These are phyloP conservation scores for Malurus leucopterus DNA, from an alignment of 2,797 vertebrate species.

Conservation along the genomic window DNA sequence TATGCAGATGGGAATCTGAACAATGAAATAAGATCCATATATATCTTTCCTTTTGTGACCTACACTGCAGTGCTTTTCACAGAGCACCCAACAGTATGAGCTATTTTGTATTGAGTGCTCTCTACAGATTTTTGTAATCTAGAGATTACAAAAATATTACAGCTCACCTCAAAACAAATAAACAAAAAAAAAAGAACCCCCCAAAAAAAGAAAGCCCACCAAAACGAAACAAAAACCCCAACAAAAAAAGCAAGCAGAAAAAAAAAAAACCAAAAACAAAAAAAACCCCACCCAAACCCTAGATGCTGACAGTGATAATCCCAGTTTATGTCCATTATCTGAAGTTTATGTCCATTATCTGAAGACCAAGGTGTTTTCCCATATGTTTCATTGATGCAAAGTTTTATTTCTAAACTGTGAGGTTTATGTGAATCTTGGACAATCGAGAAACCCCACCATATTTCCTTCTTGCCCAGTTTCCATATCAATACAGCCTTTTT, in stretches of 20 bases:
- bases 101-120: neutral
- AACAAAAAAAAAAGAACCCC: neutral
- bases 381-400: neutral
- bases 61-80: neutral
- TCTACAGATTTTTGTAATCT: neutral
- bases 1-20: slow-evolving; percentile 33
- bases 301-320: neutral
- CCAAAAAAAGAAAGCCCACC: too few relatives aligned
- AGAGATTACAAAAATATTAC: neutral
- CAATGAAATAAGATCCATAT: slow-evolving; percentile 1
- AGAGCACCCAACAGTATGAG: neutral
- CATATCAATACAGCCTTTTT: neutral
- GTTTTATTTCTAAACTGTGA: neutral
- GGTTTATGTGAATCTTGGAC: neutral
- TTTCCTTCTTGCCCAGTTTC: neutral
- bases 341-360: neutral
- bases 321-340: neutral
- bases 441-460: accelerated
- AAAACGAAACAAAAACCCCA: neutral
- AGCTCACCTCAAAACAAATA: neutral
- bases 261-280: too few relatives aligned
- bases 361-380: neutral
- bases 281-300: neutral
- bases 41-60: neutral
- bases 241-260: neutral